Percentiles rank a stretch among this genome's conserved stretches.
Evolutionary conservation across 2,888 invertebrate species (phyloP).

Genomic region (Tubulanus polymorphus): DNA sequence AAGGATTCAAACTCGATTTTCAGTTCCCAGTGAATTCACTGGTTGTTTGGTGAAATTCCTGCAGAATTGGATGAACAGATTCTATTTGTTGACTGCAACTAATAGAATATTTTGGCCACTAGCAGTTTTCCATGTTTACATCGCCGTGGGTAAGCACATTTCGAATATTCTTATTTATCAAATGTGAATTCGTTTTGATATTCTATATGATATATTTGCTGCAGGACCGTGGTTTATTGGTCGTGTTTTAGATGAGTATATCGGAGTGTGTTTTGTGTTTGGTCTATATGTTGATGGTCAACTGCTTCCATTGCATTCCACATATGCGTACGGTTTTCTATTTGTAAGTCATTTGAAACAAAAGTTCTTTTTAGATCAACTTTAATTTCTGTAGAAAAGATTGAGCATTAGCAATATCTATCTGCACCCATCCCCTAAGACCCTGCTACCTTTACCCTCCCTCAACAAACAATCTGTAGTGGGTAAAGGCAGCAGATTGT

Average conservation of each 20-base stretch:
- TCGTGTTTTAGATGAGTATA: constrained; percentile 73
- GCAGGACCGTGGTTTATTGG: constrained; percentile 82
- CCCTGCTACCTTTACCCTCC: too few species aligned
- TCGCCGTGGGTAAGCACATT: constrained; percentile 30
- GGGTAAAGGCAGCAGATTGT: too few species aligned
- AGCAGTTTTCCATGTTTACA: constrained; percentile 26
- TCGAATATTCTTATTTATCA: too few species aligned
- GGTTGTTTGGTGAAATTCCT: background rate
- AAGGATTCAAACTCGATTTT: too few species aligned
- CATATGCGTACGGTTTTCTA: constrained; percentile 73
- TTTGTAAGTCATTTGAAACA: constrained; percentile 53
- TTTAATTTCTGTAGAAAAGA: too few species aligned
- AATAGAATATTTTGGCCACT: constrained; percentile 23
- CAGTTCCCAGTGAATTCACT: background rate
- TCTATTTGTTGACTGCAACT: background rate
- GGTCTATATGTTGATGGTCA: constrained; percentile 74
- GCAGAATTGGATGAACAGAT: background rate
- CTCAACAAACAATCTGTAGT: too few species aligned
- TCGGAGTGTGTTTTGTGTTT: constrained; percentile 82
- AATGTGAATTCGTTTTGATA: background rate
- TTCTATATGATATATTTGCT: constrained; percentile 13
- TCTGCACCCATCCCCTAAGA: too few species aligned
- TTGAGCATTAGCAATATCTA: too few species aligned
- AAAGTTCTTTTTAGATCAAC: too few species aligned
- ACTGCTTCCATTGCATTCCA: constrained; percentile 75